phyloP scores from a whole-genome alignment of 2,888 invertebrate genomes.

The Malacosoma neustria region DNA sequence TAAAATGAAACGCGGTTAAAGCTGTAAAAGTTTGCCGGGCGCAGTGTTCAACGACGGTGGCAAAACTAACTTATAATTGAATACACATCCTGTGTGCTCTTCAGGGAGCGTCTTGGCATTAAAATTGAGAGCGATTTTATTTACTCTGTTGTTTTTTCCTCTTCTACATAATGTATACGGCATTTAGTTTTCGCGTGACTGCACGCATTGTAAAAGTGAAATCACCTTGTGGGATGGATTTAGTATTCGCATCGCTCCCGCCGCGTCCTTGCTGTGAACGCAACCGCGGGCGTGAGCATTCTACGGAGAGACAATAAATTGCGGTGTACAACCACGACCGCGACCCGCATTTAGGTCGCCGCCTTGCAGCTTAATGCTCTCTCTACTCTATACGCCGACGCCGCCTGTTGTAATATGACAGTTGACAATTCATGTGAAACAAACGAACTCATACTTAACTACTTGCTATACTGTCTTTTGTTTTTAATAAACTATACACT shows the following conservation, averaged over 20 bases:
- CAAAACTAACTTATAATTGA: background rate
- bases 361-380: conserved; percentile 21
- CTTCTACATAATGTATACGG: background rate
- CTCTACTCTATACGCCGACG: conserved; percentile 7
- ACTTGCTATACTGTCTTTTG: background rate
- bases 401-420: background rate
- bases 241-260: conserved; percentile 14
- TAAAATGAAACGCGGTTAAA: conserved; percentile 24
- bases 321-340: conserved; percentile 35
- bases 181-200: background rate
- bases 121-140: background rate
- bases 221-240: background rate
- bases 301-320: conserved; percentile 53
- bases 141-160: background rate
- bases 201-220: background rate
- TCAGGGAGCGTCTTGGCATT: background rate
- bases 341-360: conserved; percentile 48
- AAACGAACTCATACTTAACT: background rate
- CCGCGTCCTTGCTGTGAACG: conserved; percentile 20
- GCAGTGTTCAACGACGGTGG: conserved; percentile 7
- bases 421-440: background rate
- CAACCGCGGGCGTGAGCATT: conserved; percentile 33
- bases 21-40: conserved; percentile 27
- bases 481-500: no score
- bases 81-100: background rate